phyloP scores from a whole-genome alignment of 2,888 invertebrate species.

The Cybosia mesomella region DNA sequence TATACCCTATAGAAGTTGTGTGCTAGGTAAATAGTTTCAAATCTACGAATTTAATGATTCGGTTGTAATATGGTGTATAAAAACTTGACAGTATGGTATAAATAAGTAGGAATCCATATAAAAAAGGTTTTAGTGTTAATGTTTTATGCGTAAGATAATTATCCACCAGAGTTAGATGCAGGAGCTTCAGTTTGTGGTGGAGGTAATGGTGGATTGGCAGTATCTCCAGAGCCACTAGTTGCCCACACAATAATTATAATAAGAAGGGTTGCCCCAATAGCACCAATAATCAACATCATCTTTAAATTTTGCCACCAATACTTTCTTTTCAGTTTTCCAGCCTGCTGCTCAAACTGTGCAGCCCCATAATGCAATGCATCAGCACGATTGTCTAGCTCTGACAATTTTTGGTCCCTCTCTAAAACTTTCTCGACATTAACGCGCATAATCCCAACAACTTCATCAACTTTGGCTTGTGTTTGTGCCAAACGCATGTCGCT shows the following conservation, averaged over 20 bases:
- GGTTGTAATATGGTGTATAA: slow-evolving; percentile 59
- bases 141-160: slow-evolving; percentile 44
- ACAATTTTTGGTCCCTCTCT: slow-evolving; percentile 97
- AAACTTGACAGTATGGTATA: slow-evolving; percentile 43
- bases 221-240: slow-evolving; percentile 63
- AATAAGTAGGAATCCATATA: slow-evolving; percentile 50
- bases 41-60: slow-evolving; percentile 56
- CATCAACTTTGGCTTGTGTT: slow-evolving; percentile 85
- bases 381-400: slow-evolving; percentile 97
- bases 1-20: slow-evolving; percentile 36
- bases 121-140: slow-evolving; percentile 45
- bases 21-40: slow-evolving; percentile 52
- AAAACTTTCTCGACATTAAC: slow-evolving; percentile 98
- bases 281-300: slow-evolving; percentile 97
- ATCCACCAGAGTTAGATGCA: slow-evolving; percentile 65
- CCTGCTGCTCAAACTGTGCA: slow-evolving; percentile 98
- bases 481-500: slow-evolving; percentile 84
- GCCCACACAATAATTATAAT: slow-evolving; percentile 93
- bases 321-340: slow-evolving; percentile 97
- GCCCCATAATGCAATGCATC: slow-evolving; percentile 98
- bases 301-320: slow-evolving; percentile 99
- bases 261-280: slow-evolving; percentile 93
- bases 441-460: slow-evolving; percentile 97
- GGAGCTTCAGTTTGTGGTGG: slow-evolving; percentile 54
- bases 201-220: slow-evolving; percentile 18